Evolutionary conservation across 1,140 invertebrate genomes (phyloP).

Genomic region (Wasmannia auropunctata): DNA sequence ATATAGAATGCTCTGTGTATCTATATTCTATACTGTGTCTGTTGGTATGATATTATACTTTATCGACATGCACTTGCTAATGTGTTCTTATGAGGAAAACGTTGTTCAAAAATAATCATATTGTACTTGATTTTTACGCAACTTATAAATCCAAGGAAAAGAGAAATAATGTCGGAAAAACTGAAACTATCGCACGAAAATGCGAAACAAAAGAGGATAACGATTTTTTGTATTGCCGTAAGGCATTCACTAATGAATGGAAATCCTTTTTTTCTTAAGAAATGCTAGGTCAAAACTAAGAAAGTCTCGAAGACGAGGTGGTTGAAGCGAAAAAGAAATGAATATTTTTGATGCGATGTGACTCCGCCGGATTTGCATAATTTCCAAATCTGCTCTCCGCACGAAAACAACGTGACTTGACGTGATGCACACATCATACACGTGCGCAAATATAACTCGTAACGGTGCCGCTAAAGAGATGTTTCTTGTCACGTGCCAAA

Average conservation of each 20-base stretch:
- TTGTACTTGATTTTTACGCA: neutral
- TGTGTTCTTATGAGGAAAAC: neutral
- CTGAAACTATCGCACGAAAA: neutral
- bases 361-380: conserved; percentile 80
- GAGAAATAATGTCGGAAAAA: neutral
- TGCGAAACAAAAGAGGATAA: neutral
- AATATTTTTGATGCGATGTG: conserved; percentile 77
- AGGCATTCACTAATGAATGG: neutral
- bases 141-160: neutral
- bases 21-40: no score
- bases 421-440: conserved; percentile 61
- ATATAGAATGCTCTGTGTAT: no score
- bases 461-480: neutral
- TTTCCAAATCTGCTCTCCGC: conserved; percentile 79
- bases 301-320: neutral
- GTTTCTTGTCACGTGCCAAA: conserved; percentile 40
- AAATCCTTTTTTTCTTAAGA: neutral
- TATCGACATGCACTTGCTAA: neutral
- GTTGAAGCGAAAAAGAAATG: conserved; percentile 48
- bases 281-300: conserved; percentile 17
- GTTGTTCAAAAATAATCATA: neutral
- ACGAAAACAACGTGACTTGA: conserved; percentile 74
- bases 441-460: neutral
- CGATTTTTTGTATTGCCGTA: neutral
- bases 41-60: no score